A percentile compares a stretch with the other conserved stretches of the same genome.
Conservation (phyloP, 2,888 invertebrate genomes). For the Pristionchus mayeri region DNA sequence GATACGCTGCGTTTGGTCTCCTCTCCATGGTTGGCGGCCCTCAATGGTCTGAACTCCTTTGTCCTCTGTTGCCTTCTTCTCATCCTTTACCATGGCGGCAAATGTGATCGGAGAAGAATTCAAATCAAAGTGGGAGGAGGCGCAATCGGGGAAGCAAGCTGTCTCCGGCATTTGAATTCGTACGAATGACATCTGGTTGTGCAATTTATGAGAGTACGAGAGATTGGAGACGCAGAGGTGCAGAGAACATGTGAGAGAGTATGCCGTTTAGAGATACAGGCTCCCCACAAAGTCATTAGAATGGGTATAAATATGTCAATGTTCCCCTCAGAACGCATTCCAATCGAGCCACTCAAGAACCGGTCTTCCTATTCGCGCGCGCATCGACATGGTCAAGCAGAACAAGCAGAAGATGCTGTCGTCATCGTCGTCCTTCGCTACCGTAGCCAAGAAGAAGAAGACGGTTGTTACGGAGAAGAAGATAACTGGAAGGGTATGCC, state of each 20-base stretch:
- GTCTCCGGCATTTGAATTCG: conserved; percentile 10
- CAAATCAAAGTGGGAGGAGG: background rate
- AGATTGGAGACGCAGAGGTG: background rate
- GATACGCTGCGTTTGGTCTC: background rate
- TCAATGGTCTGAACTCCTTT: background rate
- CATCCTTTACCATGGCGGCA: background rate
- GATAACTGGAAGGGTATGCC: background rate
- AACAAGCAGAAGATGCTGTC: background rate
- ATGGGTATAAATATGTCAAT: background rate
- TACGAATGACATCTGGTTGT: background rate
- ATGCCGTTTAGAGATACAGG: background rate
- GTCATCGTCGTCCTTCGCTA: background rate
- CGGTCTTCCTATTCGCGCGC: background rate
- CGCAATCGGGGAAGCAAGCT: background rate
- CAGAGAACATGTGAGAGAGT: background rate
- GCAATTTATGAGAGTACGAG: background rate
- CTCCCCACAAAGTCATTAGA: background rate
- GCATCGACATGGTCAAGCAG: background rate
- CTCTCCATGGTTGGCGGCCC: background rate
- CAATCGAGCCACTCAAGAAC: background rate
- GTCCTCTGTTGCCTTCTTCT: background rate
- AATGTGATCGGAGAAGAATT: background rate
- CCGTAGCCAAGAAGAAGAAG: background rate
- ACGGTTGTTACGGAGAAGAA: background rate
- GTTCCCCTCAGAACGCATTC: too few species aligned